These are phyloP conservation scores for Tarsius wallacei DNA, from an alignment of 2,797 vertebrate species.

Conservation along the genomic window DNA sequence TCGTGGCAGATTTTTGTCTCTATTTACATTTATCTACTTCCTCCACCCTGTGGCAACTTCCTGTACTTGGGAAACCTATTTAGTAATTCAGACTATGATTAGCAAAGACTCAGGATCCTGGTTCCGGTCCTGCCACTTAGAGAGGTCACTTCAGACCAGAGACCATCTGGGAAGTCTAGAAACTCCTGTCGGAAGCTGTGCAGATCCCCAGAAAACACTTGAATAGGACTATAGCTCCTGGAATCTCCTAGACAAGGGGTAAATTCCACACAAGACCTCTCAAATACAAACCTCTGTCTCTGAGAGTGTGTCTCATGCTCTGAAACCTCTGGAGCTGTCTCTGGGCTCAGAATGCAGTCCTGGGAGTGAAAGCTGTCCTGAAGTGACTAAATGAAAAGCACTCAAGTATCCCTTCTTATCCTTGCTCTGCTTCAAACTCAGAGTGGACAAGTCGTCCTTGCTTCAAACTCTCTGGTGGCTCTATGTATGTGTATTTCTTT, in stretches of 20 bases:
- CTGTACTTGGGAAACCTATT: slow-evolving; percentile 44
- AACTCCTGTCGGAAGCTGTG: not conserved
- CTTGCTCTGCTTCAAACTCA: not conserved
- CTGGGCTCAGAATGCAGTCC: not conserved
- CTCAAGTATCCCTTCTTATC: not conserved
- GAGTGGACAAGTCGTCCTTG: not conserved
- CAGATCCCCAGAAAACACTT: not conserved
- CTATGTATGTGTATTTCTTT: slow-evolving; percentile 33
- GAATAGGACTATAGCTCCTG: not conserved
- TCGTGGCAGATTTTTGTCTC: not conserved
- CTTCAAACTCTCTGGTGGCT: not conserved
- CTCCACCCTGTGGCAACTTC: slow-evolving; percentile 25
- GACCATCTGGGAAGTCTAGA: not conserved
- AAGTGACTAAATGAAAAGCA: not conserved
- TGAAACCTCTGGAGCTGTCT: not conserved
- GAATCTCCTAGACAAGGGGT: not conserved
- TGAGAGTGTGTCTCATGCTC: not conserved
- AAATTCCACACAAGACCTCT: not conserved
- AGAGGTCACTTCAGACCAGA: not conserved
- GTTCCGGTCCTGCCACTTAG: not conserved
- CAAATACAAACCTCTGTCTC: not conserved
- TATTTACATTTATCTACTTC: slow-evolving; percentile 65
- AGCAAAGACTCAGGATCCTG: slow-evolving; percentile 28
- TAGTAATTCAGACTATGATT: slow-evolving; percentile 43
- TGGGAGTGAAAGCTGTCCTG: not conserved